Percentiles rank a stretch among this genome's conserved stretches.
Evolutionary conservation across 2,797 vertebrate genomes (phyloP).

Genomic region (Alosa sapidissima): DNA sequence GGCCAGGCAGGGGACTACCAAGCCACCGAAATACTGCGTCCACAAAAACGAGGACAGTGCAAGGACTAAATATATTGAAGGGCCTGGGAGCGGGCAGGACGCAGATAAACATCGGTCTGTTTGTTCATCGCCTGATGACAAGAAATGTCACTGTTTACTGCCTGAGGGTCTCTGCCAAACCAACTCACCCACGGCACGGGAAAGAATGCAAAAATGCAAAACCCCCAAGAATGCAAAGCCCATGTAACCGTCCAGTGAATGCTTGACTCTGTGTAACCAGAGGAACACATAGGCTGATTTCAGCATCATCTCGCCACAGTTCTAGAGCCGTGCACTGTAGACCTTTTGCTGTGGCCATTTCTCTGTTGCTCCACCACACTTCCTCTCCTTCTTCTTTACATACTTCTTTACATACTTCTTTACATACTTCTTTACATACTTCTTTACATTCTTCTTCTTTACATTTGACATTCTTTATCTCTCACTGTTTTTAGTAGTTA

Average conservation of each 20-base stretch:
- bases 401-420: too few relatives aligned
- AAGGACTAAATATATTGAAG: background rate
- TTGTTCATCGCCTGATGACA: background rate
- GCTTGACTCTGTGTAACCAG: background rate
- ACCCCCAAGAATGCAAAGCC: background rate
- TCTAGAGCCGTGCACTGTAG: background rate
- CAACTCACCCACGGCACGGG: background rate
- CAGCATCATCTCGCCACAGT: background rate
- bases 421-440: too few relatives aligned
- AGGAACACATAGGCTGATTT: background rate
- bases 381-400: too few relatives aligned
- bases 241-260: background rate
- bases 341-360: too few relatives aligned
- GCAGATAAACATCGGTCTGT: background rate
- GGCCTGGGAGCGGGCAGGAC: background rate
- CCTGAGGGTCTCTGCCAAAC: background rate
- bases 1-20: background rate
- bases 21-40: background rate
- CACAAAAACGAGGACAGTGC: background rate
- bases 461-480: background rate
- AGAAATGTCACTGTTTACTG: constrained; percentile 9
- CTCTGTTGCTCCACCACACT: too few relatives aligned
- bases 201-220: background rate
- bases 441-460: too few relatives aligned
- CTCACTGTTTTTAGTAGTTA: background rate